phyloP scores from a whole-genome alignment of 2,113 vertebrate genomes.

The Haplotaxodon microlepis region DNA sequence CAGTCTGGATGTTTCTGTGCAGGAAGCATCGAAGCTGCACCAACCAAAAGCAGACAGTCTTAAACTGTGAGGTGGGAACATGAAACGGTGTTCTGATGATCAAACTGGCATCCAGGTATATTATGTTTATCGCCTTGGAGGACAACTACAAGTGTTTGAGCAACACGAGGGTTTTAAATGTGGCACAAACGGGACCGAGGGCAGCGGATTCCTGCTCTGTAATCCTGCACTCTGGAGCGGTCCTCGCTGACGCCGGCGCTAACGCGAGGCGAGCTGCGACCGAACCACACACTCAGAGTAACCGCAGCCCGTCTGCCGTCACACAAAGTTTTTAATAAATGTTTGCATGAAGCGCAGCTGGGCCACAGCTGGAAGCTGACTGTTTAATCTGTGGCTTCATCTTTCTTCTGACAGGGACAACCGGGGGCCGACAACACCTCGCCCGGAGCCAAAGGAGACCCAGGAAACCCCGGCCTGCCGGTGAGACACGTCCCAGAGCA shows the following conservation, averaged over 20 bases:
- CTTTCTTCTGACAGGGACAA: conserved; percentile 68
- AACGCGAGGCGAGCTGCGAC: neutral
- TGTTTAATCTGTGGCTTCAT: neutral
- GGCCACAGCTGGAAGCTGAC: neutral
- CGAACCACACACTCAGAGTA: neutral
- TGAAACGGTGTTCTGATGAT: neutral
- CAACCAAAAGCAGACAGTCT: neutral
- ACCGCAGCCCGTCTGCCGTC: neutral
- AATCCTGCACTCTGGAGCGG: neutral
- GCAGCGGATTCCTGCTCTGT: neutral
- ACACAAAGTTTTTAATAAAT: neutral
- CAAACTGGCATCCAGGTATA: neutral
- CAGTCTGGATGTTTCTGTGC: neutral
- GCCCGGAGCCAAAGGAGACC: conserved; percentile 72
- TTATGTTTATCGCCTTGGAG: neutral
- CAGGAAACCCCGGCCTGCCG: conserved; percentile 69
- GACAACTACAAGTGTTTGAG: neutral
- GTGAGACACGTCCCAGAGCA: conserved; percentile 48
- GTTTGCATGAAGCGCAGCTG: neutral
- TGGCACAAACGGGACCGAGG: neutral
- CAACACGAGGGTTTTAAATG: neutral
- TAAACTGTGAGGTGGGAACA: neutral
- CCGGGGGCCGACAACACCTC: conserved; percentile 63
- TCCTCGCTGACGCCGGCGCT: neutral
- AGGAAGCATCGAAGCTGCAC: neutral